Percentiles rank a stretch among this genome's conserved stretches.
Conservation (phyloP, 2,797 vertebrate species). For the Neosalanx taihuensis region DNA sequence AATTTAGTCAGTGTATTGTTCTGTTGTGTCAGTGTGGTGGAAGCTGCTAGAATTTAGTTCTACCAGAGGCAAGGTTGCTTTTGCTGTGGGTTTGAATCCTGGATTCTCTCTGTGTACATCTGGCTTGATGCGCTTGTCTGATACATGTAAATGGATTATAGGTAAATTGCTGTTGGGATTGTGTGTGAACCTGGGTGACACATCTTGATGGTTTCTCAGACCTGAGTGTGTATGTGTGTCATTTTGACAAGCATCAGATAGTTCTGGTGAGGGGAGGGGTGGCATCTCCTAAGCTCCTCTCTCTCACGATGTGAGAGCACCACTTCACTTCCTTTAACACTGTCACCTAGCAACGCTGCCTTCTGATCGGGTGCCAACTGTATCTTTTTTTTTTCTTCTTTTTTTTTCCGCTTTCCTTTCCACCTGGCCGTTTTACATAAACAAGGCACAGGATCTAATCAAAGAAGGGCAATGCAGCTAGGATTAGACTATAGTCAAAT, state of each 20-base stretch:
- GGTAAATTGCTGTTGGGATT: background rate
- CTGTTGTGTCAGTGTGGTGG: background rate
- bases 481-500: slow-evolving; percentile 39
- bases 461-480: slow-evolving; percentile 37
- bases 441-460: slow-evolving; percentile 49
- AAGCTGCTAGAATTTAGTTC: too few relatives aligned
- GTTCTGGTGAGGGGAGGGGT: background rate
- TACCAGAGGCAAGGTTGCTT: too few relatives aligned
- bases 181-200: background rate
- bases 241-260: background rate
- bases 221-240: background rate
- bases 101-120: background rate
- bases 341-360: slow-evolving; percentile 72
- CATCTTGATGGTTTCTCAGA: background rate
- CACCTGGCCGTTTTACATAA: slow-evolving; percentile 56
- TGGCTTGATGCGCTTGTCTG: background rate
- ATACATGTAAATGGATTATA: background rate
- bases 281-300: slow-evolving; percentile 4
- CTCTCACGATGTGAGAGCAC: slow-evolving; percentile 35
- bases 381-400: slow-evolving; percentile 46
- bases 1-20: background rate
- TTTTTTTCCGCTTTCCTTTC: slow-evolving; percentile 42
- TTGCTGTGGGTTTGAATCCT: background rate
- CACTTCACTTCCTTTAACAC: slow-evolving; percentile 69
- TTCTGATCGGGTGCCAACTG: slow-evolving; percentile 61